Percentiles rank a stretch among this genome's conserved stretches.
Conservation (phyloP, 2,113 vertebrate genomes). For the Stigmatopora argus region DNA sequence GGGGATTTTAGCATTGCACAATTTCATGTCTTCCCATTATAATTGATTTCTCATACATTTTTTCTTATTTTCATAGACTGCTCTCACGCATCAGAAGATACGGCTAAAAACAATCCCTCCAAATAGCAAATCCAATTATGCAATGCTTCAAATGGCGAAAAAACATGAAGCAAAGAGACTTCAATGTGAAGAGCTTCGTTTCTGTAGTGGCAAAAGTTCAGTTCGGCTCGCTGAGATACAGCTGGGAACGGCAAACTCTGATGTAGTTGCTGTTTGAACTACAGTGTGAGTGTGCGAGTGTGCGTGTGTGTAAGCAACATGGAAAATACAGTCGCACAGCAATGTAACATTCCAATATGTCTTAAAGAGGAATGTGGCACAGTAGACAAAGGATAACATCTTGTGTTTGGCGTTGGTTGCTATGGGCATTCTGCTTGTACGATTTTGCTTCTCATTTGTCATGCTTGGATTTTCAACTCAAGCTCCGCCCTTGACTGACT, state of each 20-base stretch:
- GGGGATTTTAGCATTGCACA: conserved; percentile 5
- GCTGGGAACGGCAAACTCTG: neutral
- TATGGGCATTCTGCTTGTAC: neutral
- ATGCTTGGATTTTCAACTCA: neutral
- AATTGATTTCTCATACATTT: neutral
- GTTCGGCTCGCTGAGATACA: neutral
- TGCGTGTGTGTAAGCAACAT: neutral
- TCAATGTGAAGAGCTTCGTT: neutral
- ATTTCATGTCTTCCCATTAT: neutral
- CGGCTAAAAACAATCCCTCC: neutral
- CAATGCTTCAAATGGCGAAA: neutral
- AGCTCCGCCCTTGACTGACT: neutral
- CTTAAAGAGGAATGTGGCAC: neutral
- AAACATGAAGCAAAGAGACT: neutral
- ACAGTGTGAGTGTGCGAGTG: neutral
- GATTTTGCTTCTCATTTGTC: neutral
- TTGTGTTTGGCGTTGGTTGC: neutral
- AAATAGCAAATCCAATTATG: neutral
- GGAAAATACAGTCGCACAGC: neutral
- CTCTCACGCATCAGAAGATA: neutral
- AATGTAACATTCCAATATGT: neutral
- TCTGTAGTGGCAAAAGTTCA: neutral
- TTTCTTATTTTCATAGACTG: neutral
- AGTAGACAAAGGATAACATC: neutral
- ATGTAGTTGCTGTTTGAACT: neutral